These are phyloP conservation scores for Sylvietta virens DNA, from an alignment of 2,113 vertebrate species.

Conservation along the genomic window DNA sequence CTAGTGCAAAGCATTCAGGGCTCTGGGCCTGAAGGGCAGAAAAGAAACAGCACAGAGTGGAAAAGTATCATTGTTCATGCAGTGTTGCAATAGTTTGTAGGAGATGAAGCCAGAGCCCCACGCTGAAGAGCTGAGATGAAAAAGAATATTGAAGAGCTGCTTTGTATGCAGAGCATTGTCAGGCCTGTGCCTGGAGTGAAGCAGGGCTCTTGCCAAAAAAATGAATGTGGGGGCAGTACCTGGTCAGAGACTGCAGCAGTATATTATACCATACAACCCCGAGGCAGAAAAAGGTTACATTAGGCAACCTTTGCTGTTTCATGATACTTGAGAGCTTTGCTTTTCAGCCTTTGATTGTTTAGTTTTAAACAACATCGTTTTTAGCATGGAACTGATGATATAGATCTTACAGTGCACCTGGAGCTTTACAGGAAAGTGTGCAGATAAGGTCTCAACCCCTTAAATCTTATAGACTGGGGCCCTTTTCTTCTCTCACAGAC, in stretches of 20 bases:
- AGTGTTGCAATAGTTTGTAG: not conserved
- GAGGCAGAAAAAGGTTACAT: slow-evolving; percentile 18
- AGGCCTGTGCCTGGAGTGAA: not conserved
- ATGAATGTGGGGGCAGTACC: slow-evolving; percentile 17
- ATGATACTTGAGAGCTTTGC: not conserved
- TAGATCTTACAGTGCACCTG: slow-evolving; percentile 40
- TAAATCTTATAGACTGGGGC: not conserved
- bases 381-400: slow-evolving; percentile 23
- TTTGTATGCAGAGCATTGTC: slow-evolving; percentile 34
- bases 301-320: slow-evolving; percentile 22
- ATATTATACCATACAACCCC: not conserved
- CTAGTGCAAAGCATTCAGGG: not conserved
- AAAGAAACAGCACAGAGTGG: not conserved
- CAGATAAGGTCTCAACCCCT: slow-evolving; percentile 35
- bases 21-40: not conserved
- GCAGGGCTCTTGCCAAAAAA: slow-evolving; percentile 28
- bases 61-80: not conserved
- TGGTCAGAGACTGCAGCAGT: slow-evolving; percentile 13
- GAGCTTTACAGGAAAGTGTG: slow-evolving; percentile 7
- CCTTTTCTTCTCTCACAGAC: not conserved
- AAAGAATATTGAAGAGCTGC: slow-evolving; percentile 54
- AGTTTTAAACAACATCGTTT: slow-evolving; percentile 31
- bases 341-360: slow-evolving; percentile 41
- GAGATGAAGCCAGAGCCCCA: not conserved
- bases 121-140: not conserved